A percentile compares a stretch with the other conserved stretches of the same genome.
Evolutionary conservation across 2,113 vertebrate species (phyloP).

Genomic region (Corythaixoides concolor): DNA sequence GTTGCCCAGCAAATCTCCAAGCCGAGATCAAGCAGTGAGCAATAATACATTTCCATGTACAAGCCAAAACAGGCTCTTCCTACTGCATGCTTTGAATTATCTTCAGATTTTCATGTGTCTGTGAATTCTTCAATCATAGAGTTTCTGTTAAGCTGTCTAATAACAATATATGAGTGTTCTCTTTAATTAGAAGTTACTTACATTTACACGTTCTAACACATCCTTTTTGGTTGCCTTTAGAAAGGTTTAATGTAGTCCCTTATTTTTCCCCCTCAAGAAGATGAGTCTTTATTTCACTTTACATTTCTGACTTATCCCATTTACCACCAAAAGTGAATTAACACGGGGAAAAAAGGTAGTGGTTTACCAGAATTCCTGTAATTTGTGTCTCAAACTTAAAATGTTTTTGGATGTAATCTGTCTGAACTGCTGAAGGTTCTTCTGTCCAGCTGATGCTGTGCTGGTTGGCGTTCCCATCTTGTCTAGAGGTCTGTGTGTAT

Average conservation of each 20-base stretch:
- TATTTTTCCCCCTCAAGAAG: not conserved
- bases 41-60: not conserved
- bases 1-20: not conserved
- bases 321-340: not conserved
- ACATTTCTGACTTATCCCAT: not conserved
- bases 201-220: not conserved
- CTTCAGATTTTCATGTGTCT: not conserved
- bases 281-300: not conserved
- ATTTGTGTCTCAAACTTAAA: not conserved
- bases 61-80: not conserved
- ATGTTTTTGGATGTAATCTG: not conserved
- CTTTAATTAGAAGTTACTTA: not conserved
- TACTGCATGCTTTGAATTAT: not conserved
- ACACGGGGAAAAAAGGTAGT: accelerated
- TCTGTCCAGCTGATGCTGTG: not conserved
- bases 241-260: not conserved
- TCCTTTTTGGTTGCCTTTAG: not conserved
- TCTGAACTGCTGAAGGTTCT: not conserved
- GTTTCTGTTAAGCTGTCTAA: not conserved
- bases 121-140: not conserved
- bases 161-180: not conserved
- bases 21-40: not conserved
- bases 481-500: not conserved
- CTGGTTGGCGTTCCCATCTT: not conserved
- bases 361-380: not conserved